Base-by-base conservation (phyloP, 2,113 vertebrate species). In the Myodes glareolus region DNA sequence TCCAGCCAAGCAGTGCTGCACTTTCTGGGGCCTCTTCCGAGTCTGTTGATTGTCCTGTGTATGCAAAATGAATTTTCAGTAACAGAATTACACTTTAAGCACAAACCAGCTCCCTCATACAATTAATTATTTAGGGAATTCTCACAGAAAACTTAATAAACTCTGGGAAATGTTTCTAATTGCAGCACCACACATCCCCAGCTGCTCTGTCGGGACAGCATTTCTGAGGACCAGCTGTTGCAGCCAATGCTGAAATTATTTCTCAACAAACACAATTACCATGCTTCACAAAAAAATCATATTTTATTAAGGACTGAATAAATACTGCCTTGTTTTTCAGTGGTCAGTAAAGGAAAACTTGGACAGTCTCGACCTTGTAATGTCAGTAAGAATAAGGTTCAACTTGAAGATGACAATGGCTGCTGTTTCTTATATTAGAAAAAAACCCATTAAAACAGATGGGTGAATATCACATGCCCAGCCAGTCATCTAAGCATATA, bases 131-230 rank as follows among this genome's bases (percentile, higher is more conserved):
- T 94, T 95, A 92, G 61, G 90, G 76, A 76, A 86, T 81, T 93
- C 88, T 93, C 55, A 88, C 84, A 75, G 72, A 96, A 97, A 96
- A 95, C 75, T 77, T 95, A 93, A 92, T 93, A 96, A 96, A 93
- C 86, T 91, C 73, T 97, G 55, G 90, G 88, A 96, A 94, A 92
- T 96, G 55, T 88, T 93, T 88, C 88, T 93, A 85, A 65, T 63
- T 90, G 33, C n/a, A 90, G 29, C 55, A 65, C 73, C 94, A 61
- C 31, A 9, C 67, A n/a, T 29, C 39, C 90, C 68, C 88, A 97
- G 75, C 92, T 88, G 80, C 84, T 39, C 25, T 88, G 88, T 19
- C 47, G 29, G 58, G 16, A 11, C 36, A 93, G 87, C 25, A 29
- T 82, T 94, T 27, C 45, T 33, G 89, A 97, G 84, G 90, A 75